Evolutionary conservation across 2,797 vertebrate species (phyloP).

Genomic region (Anisognathus igniventris): DNA sequence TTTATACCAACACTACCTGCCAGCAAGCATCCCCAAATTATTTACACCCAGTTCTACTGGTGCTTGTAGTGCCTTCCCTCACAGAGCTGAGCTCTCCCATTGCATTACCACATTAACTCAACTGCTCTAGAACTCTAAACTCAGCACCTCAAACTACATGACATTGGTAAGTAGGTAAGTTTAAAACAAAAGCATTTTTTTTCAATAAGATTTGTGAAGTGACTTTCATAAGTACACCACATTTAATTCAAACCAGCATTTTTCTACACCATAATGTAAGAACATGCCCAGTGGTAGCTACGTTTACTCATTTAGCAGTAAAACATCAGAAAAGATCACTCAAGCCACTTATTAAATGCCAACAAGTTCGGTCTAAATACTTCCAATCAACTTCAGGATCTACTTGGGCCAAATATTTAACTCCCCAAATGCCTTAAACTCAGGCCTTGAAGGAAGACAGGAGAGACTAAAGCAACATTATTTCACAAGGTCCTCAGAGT

Average conservation of each 20-base stretch:
- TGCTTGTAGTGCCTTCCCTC: background rate
- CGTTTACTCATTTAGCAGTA: background rate
- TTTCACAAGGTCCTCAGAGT: background rate
- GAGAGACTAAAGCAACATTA: background rate
- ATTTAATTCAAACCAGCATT: background rate
- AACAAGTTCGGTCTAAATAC: background rate
- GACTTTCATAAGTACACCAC: background rate
- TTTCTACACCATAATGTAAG: background rate
- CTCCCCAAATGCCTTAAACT: background rate
- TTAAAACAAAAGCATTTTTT: background rate
- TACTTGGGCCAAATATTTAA: background rate
- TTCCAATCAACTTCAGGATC: background rate
- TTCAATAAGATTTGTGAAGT: background rate
- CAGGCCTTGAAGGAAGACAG: background rate
- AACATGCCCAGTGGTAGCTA: background rate
- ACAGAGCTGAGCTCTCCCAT: background rate
- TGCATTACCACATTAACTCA: background rate
- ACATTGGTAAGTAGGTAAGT: fast-evolving
- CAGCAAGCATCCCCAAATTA: background rate
- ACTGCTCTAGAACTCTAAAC: background rate
- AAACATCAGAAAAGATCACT: background rate
- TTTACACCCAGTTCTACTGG: background rate
- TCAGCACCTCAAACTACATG: background rate
- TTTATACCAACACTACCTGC: background rate
- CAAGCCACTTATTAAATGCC: background rate